A percentile compares a stretch with the other conserved stretches of the same genome.
Evolutionary conservation across 2,797 vertebrate species (phyloP).

Genomic region (Catostomus latipinnis): DNA sequence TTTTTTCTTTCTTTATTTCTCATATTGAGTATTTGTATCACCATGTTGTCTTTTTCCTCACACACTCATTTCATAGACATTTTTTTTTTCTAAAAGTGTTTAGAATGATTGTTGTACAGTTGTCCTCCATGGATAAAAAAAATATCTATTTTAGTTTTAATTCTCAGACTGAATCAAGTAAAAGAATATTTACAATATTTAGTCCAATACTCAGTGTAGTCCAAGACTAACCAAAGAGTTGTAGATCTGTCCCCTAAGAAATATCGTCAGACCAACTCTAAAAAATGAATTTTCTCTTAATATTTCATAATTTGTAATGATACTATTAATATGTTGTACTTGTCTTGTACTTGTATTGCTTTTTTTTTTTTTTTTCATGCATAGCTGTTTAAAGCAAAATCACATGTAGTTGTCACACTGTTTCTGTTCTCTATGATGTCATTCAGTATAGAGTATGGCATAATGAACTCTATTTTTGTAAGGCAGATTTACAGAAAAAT

Average conservation of each 20-base stretch:
- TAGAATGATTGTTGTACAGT: not conserved
- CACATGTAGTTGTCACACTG: not conserved
- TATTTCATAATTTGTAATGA: slow-evolving; percentile 34
- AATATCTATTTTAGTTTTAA: too few relatives aligned
- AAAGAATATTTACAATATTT: too few relatives aligned
- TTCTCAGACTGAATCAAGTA: too few relatives aligned
- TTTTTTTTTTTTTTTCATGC: slow-evolving; percentile 23
- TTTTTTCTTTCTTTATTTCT: too few relatives aligned
- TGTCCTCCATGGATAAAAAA: not conserved
- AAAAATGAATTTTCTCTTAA: not conserved
- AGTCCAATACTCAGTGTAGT: too few relatives aligned
- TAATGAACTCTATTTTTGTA: slow-evolving; percentile 80
- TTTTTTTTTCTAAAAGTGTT: not conserved
- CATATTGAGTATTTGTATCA: too few relatives aligned
- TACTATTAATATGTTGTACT: slow-evolving; percentile 28
- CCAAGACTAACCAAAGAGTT: too few relatives aligned
- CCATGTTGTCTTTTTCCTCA: not conserved
- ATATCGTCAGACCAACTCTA: slow-evolving; percentile 9
- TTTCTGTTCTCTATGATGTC: slow-evolving; percentile 14
- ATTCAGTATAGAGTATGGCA: slow-evolving; percentile 46
- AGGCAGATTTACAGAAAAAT: slow-evolving; percentile 62
- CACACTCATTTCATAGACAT: not conserved
- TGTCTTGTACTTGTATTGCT: slow-evolving; percentile 24
- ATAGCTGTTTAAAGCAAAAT: slow-evolving; percentile 16
- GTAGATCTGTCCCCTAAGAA: not conserved